phyloP scores from a whole-genome alignment of 2,113 vertebrate genomes.

The Spea bombifrons region DNA sequence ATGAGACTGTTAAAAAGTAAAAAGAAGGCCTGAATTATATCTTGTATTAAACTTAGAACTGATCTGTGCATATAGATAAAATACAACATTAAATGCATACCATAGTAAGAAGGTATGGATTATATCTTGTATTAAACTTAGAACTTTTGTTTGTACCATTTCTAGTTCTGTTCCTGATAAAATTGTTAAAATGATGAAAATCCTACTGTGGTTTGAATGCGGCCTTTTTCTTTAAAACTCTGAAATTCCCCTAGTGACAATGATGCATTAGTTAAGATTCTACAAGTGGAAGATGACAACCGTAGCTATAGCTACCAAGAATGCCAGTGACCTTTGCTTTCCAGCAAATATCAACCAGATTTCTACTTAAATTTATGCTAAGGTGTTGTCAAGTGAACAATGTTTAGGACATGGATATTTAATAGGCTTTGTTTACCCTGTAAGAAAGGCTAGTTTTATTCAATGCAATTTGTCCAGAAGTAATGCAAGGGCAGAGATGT shows the following conservation, averaged over 20 bases:
- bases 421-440: conserved; percentile 1
- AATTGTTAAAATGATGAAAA: conserved; percentile 18
- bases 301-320: conserved; percentile 66
- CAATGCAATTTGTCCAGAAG: not conserved
- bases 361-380: conserved; percentile 46
- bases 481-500: not conserved
- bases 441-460: not conserved
- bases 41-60: no score
- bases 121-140: no score
- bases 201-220: conserved; percentile 48
- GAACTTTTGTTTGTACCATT: no score
- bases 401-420: conserved; percentile 20
- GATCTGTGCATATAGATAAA: no score
- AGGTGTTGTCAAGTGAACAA: conserved; percentile 51
- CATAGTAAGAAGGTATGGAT: no score
- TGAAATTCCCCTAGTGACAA: conserved; percentile 51
- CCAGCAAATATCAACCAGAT: conserved; percentile 50
- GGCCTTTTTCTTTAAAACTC: conserved; percentile 53
- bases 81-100: no score
- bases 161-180: not conserved
- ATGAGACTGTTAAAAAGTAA: no score
- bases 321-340: conserved; percentile 48
- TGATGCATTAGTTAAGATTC: conserved; percentile 53
- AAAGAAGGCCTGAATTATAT: no score
- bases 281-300: conserved; percentile 50